phyloP scores from a whole-genome alignment of 2,888 invertebrate genomes.

The Phanerotoma sp. region DNA sequence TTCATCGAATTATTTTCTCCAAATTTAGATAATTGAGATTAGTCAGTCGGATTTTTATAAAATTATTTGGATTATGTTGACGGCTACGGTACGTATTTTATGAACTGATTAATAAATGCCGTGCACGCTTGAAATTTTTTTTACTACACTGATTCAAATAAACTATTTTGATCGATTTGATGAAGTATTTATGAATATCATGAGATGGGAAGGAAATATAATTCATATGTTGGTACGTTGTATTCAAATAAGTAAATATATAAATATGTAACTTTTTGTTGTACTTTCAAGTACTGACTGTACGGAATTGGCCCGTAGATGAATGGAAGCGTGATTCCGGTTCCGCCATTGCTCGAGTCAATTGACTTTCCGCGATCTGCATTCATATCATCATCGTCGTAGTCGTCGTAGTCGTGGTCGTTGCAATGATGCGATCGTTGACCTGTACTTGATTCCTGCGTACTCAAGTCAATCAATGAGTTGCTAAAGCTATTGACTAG shows the following conservation, averaged over 20 bases:
- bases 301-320: conserved; percentile 76
- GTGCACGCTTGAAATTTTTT: too few relatives aligned
- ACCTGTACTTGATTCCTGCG: conserved; percentile 3
- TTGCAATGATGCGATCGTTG: conserved; percentile 19
- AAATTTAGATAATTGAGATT: too few relatives aligned
- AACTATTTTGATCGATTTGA: too few relatives aligned
- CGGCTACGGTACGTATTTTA: too few relatives aligned
- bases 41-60: too few relatives aligned
- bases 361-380: conserved; percentile 36
- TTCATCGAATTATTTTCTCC: too few relatives aligned
- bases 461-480: conserved; percentile 38
- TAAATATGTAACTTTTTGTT: conserved; percentile 13
- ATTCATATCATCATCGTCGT: conserved; percentile 9
- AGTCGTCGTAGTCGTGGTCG: too few relatives aligned
- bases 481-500: conserved; percentile 46
- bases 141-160: too few relatives aligned
- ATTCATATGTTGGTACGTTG: neutral
- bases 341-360: conserved; percentile 37
- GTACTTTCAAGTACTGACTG: conserved; percentile 63
- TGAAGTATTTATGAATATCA: too few relatives aligned
- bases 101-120: too few relatives aligned
- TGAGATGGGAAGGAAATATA: too few relatives aligned
- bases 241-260: neutral
- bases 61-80: too few relatives aligned
- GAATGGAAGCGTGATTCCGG: conserved; percentile 67